Evolutionary conservation across 2,113 vertebrate genomes (phyloP).

Genomic region (Motacilla tschutschensis): DNA sequence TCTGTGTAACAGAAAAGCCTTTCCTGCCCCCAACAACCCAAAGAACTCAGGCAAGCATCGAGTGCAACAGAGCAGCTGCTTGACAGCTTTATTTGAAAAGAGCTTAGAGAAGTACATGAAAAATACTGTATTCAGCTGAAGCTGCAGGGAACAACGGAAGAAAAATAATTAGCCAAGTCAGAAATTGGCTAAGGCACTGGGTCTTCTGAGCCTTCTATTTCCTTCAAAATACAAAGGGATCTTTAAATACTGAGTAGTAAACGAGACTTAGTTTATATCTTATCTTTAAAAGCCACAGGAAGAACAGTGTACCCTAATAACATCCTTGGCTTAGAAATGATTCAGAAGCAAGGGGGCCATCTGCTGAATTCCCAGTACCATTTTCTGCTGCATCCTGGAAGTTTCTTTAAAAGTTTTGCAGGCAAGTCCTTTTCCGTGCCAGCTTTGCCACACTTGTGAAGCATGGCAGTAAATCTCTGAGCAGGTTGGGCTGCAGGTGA

Average conservation of each 20-base stretch:
- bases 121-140: constrained; percentile 38
- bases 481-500: neutral
- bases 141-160: constrained; percentile 15
- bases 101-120: neutral
- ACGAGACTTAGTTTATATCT: constrained; percentile 9
- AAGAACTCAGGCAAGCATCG: neutral
- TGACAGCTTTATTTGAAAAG: constrained; percentile 26
- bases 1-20: neutral
- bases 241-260: constrained; percentile 40
- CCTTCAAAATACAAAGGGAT: constrained; percentile 3
- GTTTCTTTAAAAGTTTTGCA: neutral
- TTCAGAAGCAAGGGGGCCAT: constrained; percentile 61
- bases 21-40: neutral
- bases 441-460: neutral
- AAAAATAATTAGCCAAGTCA: constrained; percentile 42
- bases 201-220: constrained; percentile 10
- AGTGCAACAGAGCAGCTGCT: neutral
- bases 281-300: constrained; percentile 36
- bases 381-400: neutral
- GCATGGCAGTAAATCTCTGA: neutral
- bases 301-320: constrained; percentile 23
- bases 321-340: constrained; percentile 14
- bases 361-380: constrained; percentile 53
- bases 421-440: neutral
- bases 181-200: neutral